Percentiles rank a stretch among this genome's conserved stretches.
These are phyloP conservation scores for Drosophila sp. DNA, from an alignment of 1,140 invertebrate genomes.

Conservation along the genomic window DNA sequence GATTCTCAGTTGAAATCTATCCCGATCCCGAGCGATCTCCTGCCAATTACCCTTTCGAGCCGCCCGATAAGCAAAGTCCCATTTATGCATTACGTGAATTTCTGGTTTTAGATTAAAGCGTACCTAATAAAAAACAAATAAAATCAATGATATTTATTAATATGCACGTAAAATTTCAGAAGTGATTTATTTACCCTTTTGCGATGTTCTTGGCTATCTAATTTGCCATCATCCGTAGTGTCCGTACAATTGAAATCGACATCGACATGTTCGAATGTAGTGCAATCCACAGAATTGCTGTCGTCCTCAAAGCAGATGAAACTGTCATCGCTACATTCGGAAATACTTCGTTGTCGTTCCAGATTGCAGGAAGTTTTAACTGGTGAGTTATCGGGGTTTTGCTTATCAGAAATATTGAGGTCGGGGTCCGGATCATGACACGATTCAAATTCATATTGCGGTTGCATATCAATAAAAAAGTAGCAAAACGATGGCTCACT, in stretches of 20 bases:
- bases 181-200: constrained; percentile 55
- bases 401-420: constrained; percentile 37
- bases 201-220: constrained; percentile 33
- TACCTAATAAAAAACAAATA: too few relatives aligned
- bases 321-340: constrained; percentile 75
- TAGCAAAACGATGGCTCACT: constrained; percentile 58
- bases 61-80: constrained; percentile 88
- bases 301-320: constrained; percentile 77
- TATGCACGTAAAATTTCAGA: background rate
- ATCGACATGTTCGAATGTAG: constrained; percentile 13
- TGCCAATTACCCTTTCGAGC: constrained; percentile 89
- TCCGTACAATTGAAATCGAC: constrained; percentile 26
- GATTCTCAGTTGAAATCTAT: constrained; percentile 86
- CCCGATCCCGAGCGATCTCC: constrained; percentile 86
- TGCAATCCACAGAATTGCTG: constrained; percentile 15
- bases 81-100: constrained; percentile 87
- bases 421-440: constrained; percentile 15
- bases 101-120: constrained; percentile 86
- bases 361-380: constrained; percentile 6
- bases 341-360: constrained; percentile 65
- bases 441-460: constrained; percentile 38
- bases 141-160: too few relatives aligned
- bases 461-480: constrained; percentile 68
- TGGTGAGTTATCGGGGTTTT: background rate
- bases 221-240: constrained; percentile 37